These are phyloP conservation scores for Strongylocentrotus purpuratus DNA, from an alignment of 35 echinoderm and acorn worm genomes.

Conservation along the genomic window DNA sequence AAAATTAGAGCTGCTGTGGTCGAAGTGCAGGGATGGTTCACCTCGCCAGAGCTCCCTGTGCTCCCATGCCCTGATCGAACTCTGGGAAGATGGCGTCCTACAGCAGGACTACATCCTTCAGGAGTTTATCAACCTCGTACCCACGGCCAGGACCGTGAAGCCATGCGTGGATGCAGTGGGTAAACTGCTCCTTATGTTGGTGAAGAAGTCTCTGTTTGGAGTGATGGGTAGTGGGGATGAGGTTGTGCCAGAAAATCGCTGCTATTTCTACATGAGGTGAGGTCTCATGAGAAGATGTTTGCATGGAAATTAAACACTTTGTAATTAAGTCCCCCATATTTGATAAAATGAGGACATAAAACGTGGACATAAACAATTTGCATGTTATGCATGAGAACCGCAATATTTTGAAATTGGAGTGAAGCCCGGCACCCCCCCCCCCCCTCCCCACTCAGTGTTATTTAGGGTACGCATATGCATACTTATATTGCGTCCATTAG, in stretches of 20 bases:
- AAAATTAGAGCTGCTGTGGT: slow-evolving; percentile 27
- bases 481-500: too few species aligned
- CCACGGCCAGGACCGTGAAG: neutral
- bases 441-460: too few species aligned
- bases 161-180: neutral
- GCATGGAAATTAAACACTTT: too few species aligned
- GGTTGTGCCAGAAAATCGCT: neutral
- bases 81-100: slow-evolving; percentile 2
- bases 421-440: too few species aligned
- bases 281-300: neutral
- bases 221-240: slow-evolving; percentile 20
- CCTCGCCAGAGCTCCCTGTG: neutral
- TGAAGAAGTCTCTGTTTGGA: neutral
- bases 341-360: neutral
- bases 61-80: neutral
- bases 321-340: too few species aligned
- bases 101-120: neutral
- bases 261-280: slow-evolving; percentile 28
- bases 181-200: slow-evolving; percentile 16
- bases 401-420: too few species aligned
- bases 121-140: slow-evolving; percentile 19
- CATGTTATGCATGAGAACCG: too few species aligned
- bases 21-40: neutral
- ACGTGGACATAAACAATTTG: neutral
- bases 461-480: too few species aligned